Base-by-base conservation (phyloP, 2,888 invertebrate genomes). In the Hemaris fuciformis region DNA sequence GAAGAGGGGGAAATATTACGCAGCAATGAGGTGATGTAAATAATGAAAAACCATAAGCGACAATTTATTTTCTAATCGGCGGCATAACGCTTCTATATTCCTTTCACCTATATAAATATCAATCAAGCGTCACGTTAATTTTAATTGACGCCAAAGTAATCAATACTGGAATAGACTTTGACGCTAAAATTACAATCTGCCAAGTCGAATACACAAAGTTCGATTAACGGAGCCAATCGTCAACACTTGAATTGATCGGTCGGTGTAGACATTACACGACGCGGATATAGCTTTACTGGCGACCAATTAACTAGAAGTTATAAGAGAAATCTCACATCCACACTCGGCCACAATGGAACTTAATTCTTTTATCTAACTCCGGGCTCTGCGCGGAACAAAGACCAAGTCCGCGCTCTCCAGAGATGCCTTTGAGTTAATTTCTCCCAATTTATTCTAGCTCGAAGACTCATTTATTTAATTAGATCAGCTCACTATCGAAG, bases 121-220 rank as follows among this genome's bases (percentile, higher is more conserved):
- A 38, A 13, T 38, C 10, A 0, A 13, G n/a, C 3, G n/a, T n/a
- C n/a, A n/a, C n/a, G 5, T n/a, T 38, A n/a, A n/a, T 13, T 38
- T 1, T 3, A n/a, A n/a, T n/a, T n/a, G n/a, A 38, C 38, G 38
- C 38, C 38, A n/a, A 34, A 3, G 38, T n/a, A n/a, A 38, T 38
- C n/a, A 20, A 43, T 20, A 20, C 20, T 43, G 20, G 2, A 43
- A 18, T 10, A 48, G 25, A 48, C 15, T 27, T 27, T 2, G 8
- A 8, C 18, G 45, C 20, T 57, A 18, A 60, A 63, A 63, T 43
- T 7, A 34, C 23, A 57, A 5, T 34, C 34, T 45, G 46, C 13
- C 31, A 48, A 48, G 7, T 48, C 15, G 15, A 48, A 48, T 7
- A 27, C 8, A 23, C 25, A 48, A 48, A 48, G 25, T 48, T 48